Percentiles rank a stretch among this genome's conserved stretches.
phyloP scores from a whole-genome alignment of 2,888 invertebrate genomes.

The Himalopsyche tibetana region DNA sequence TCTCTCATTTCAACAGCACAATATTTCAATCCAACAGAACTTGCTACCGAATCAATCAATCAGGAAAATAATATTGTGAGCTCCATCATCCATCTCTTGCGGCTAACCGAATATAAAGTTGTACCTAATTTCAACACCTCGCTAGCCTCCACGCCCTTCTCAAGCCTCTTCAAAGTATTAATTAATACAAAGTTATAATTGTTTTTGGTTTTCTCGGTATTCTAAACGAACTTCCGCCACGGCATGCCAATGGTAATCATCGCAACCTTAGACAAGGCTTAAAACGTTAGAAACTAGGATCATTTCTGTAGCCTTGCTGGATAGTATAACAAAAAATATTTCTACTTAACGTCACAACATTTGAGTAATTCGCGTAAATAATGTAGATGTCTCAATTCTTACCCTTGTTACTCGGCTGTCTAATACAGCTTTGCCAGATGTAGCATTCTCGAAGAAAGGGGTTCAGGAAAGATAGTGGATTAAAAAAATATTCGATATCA shows the following conservation, averaged over 20 bases:
- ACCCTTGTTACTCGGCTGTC: no score
- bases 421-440: no score
- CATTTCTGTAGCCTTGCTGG: no score
- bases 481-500: no score
- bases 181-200: conserved; percentile 34
- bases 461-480: no score
- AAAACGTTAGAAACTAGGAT: not conserved
- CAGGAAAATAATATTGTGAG: conserved; percentile 20
- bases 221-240: not conserved
- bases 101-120: conserved; percentile 11
- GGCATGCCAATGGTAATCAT: not conserved
- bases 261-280: not conserved
- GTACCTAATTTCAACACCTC: conserved; percentile 18
- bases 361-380: no score
- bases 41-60: conserved; percentile 18
- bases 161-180: conserved; percentile 15
- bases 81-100: not conserved
- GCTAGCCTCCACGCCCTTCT: not conserved
- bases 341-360: no score
- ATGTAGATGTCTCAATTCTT: no score
- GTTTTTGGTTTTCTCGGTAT: conserved; percentile 15
- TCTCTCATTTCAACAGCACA: not conserved
- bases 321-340: no score
- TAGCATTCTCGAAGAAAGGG: no score
- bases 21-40: not conserved